Percentiles rank a stretch among this genome's conserved stretches.
These are phyloP conservation scores for Embiotoca jacksoni DNA, from an alignment of 2,113 vertebrate species.

Conservation along the genomic window DNA sequence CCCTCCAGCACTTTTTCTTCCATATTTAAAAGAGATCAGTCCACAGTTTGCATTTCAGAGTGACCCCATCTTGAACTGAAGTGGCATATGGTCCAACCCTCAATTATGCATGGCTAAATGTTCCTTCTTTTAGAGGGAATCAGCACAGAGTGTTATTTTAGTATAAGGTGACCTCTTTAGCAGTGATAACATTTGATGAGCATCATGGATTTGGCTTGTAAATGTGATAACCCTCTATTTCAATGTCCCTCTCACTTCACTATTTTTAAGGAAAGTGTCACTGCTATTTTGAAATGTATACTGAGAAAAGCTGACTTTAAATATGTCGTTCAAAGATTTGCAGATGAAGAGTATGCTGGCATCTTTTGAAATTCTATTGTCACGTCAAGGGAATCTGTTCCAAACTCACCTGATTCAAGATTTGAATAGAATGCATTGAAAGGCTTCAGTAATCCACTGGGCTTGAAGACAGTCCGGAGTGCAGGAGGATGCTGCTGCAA, in stretches of 20 bases:
- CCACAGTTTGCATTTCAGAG: conserved; percentile 28
- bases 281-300: conserved; percentile 31
- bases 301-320: conserved; percentile 35
- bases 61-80: conserved; percentile 61
- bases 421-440: conserved; percentile 56
- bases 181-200: conserved; percentile 48
- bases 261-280: conserved; percentile 21
- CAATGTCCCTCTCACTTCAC: not conserved
- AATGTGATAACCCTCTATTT: conserved; percentile 30
- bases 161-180: conserved; percentile 70
- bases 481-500: conserved; percentile 32
- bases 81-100: conserved; percentile 59
- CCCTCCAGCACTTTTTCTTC: not conserved
- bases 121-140: conserved; percentile 58
- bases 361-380: conserved; percentile 49
- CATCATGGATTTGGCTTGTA: conserved; percentile 13
- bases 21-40: conserved; percentile 21
- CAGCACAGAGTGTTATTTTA: conserved; percentile 62
- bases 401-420: conserved; percentile 49
- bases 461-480: conserved; percentile 49
- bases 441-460: conserved; percentile 27
- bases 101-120: conserved; percentile 63
- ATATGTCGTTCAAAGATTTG: conserved; percentile 51
- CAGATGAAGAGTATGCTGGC: conserved; percentile 50
- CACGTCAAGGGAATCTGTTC: conserved; percentile 58